Evolutionary conservation across 2,888 invertebrate species (phyloP).

Genomic region (Spialia ferax): DNA sequence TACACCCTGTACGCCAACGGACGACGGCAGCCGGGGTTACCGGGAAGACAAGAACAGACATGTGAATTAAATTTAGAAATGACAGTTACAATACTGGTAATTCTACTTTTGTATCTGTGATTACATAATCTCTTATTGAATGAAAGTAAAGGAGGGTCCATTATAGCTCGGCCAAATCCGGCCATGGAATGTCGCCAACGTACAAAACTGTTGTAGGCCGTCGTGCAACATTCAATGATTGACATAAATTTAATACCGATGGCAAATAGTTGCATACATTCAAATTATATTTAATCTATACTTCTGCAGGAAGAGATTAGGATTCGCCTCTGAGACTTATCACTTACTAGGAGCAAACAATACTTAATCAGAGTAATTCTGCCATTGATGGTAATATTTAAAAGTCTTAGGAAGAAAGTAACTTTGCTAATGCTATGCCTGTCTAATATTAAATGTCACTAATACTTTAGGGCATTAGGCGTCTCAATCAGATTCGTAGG

Average conservation of each 20-base stretch:
- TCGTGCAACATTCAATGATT: neutral
- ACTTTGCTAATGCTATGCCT: too few relatives aligned
- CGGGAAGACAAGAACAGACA: constrained; percentile 37
- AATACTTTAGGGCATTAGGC: constrained; percentile 13
- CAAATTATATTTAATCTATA: neutral
- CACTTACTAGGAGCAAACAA: too few relatives aligned
- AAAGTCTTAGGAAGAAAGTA: too few relatives aligned
- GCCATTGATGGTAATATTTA: too few relatives aligned
- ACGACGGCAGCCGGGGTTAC: constrained; percentile 33
- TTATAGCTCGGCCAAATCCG: constrained; percentile 32
- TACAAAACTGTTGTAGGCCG: constrained; percentile 14
- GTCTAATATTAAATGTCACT: too few relatives aligned
- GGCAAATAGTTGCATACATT: neutral
- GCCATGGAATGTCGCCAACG: constrained; percentile 25
- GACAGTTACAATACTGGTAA: constrained; percentile 38
- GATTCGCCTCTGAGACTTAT: too few relatives aligned
- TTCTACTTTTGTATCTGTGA: constrained; percentile 36
- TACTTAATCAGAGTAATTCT: too few relatives aligned
- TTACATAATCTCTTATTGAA: constrained; percentile 40
- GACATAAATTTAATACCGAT: neutral
- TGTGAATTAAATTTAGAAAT: constrained; percentile 37
- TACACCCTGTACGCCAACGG: constrained; percentile 40
- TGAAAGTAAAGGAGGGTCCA: constrained; percentile 37
- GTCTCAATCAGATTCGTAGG: constrained; percentile 6
- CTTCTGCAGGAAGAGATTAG: neutral